Conservation (phyloP, 23 tunicate species). For the Trididemnum nubilum region DNA sequence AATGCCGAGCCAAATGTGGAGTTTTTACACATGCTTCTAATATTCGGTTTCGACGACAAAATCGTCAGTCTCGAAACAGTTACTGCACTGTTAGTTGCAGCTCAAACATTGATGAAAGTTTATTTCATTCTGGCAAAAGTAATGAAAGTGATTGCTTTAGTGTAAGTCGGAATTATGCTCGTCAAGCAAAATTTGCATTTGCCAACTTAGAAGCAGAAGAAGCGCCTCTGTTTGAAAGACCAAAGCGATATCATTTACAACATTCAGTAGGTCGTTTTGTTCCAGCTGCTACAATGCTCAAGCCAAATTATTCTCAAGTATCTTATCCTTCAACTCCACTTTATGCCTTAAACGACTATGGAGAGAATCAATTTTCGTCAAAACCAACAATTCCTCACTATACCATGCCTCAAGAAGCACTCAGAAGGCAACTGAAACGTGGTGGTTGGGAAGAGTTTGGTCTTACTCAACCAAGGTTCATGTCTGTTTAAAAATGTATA, state of each 20-base stretch:
- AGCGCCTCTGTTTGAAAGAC: conserved; percentile 30
- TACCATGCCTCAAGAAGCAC: conserved; percentile 84
- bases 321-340: conserved; percentile 45
- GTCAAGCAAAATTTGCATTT: conserved; percentile 62
- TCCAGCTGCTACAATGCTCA: conserved; percentile 59
- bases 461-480: conserved; percentile 57
- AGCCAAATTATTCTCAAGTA: conserved; percentile 12
- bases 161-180: conserved; percentile 33
- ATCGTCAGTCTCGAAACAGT: conserved; percentile 41
- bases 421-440: conserved; percentile 31
- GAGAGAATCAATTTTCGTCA: conserved; percentile 26
- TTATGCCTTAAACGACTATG: conserved; percentile 32
- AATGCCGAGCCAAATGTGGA: conserved; percentile 67
- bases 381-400: conserved; percentile 77
- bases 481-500: conserved; percentile 67
- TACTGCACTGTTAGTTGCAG: conserved; percentile 38
- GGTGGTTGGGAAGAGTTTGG: conserved; percentile 63
- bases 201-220: conserved; percentile 22
- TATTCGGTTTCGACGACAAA: conserved; percentile 40
- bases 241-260: conserved; percentile 45
- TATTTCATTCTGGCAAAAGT: conserved; percentile 29
- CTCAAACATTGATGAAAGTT: conserved; percentile 37
- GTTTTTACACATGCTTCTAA: conserved; percentile 87
- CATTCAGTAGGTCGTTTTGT: conserved; percentile 47
- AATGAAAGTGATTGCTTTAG: conserved; percentile 38